These are phyloP conservation scores for Calyptomena viridis DNA, from an alignment of 2,113 vertebrate species.

Conservation along the genomic window DNA sequence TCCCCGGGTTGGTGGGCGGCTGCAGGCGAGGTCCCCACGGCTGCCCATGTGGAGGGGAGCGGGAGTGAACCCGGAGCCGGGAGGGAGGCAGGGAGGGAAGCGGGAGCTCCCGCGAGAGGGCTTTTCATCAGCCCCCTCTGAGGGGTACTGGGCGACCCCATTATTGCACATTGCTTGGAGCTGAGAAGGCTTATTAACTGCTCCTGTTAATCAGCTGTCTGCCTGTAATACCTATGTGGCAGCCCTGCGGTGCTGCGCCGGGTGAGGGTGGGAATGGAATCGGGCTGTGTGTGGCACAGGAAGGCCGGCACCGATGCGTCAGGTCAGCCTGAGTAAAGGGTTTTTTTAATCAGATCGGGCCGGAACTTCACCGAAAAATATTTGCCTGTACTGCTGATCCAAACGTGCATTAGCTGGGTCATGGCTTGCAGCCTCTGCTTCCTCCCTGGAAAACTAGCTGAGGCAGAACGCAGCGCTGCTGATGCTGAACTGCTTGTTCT, in stretches of 20 bases:
- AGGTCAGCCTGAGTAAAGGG: slow-evolving; percentile 5
- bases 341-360: not conserved
- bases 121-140: not conserved
- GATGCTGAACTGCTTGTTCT: not conserved
- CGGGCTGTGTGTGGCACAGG: not conserved
- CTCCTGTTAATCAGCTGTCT: not conserved
- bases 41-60: not conserved
- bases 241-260: not conserved
- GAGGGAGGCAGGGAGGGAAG: not conserved
- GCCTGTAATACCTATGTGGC: not conserved
- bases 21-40: not conserved
- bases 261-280: not conserved
- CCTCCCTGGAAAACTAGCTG: not conserved
- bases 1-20: not conserved
- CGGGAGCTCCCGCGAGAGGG: not conserved
- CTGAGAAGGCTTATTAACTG: not conserved
- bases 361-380: not conserved
- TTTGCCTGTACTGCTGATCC: not conserved
- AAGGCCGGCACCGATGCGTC: not conserved
- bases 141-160: not conserved
- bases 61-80: not conserved
- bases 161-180: too few species aligned
- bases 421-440: not conserved
- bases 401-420: not conserved
- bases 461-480: not conserved